phyloP scores from a whole-genome alignment of 2,113 vertebrate genomes.

The Entelurus aequoreus region DNA sequence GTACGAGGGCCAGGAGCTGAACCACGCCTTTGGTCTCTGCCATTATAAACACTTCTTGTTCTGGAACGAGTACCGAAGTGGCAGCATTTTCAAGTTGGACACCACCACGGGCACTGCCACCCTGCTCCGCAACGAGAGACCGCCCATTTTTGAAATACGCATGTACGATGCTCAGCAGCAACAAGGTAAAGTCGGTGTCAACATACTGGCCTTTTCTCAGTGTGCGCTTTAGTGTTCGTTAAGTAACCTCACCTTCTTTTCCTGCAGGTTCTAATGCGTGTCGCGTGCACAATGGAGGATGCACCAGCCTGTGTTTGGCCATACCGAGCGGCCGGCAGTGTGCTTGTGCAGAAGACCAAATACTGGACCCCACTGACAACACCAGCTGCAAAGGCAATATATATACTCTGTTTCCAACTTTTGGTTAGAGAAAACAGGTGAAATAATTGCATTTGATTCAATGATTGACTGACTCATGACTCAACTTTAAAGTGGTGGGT shows the following conservation, averaged over 20 bases:
- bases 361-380: slow-evolving; percentile 74
- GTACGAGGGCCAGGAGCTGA: slow-evolving; percentile 91
- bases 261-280: slow-evolving; percentile 85
- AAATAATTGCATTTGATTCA: not conserved
- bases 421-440: not conserved
- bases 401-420: not conserved
- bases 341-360: slow-evolving; percentile 92
- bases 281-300: slow-evolving; percentile 88
- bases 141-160: slow-evolving; percentile 96
- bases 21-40: slow-evolving; percentile 94
- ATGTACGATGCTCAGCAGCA: slow-evolving; percentile 95
- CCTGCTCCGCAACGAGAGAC: slow-evolving; percentile 88
- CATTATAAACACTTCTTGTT: slow-evolving; percentile 93
- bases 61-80: slow-evolving; percentile 97
- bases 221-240: not conserved
- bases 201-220: not conserved
- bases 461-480: no score
- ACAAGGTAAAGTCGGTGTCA: slow-evolving; percentile 43
- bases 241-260: not conserved
- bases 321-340: slow-evolving; percentile 84
- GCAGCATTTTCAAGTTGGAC: slow-evolving; percentile 91
- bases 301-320: slow-evolving; percentile 92
- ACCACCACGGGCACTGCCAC: slow-evolving; percentile 76
- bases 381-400: slow-evolving; percentile 86
- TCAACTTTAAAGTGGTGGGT: not conserved